Conservation (phyloP, 1,140 invertebrate species). For the Caenorhabditis brenneri region DNA sequence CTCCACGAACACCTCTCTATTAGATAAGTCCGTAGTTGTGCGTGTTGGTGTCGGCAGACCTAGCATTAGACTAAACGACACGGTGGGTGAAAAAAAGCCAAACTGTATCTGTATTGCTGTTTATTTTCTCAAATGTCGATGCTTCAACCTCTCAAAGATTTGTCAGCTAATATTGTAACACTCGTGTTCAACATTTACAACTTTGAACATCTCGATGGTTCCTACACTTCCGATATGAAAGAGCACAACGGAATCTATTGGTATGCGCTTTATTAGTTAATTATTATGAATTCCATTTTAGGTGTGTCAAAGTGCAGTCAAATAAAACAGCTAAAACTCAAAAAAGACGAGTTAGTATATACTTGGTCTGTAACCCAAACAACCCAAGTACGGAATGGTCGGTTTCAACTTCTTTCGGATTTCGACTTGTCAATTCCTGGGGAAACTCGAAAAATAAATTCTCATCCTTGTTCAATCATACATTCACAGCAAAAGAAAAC, state of each 20-base stretch:
- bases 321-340: not conserved
- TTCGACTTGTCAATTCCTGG: not conserved
- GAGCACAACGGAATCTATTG: not conserved
- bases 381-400: not conserved
- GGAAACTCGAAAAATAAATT: not conserved
- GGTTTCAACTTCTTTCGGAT: not conserved
- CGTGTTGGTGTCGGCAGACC: not conserved
- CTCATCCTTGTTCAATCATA: not conserved
- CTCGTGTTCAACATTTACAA: not conserved
- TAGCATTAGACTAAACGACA: not conserved
- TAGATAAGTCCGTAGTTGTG: not conserved
- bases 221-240: not conserved
- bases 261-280: no score
- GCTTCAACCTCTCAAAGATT: not conserved
- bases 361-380: not conserved
- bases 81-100: not conserved
- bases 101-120: not conserved
- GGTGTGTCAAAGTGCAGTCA: not conserved
- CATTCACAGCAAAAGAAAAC: not conserved
- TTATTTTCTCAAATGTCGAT: not conserved
- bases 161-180: not conserved
- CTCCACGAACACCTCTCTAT: not conserved
- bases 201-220: not conserved
- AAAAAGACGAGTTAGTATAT: not conserved
- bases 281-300: not conserved